Base-by-base conservation (phyloP, 2,797 vertebrate species). In the Danio kyathit region DNA sequence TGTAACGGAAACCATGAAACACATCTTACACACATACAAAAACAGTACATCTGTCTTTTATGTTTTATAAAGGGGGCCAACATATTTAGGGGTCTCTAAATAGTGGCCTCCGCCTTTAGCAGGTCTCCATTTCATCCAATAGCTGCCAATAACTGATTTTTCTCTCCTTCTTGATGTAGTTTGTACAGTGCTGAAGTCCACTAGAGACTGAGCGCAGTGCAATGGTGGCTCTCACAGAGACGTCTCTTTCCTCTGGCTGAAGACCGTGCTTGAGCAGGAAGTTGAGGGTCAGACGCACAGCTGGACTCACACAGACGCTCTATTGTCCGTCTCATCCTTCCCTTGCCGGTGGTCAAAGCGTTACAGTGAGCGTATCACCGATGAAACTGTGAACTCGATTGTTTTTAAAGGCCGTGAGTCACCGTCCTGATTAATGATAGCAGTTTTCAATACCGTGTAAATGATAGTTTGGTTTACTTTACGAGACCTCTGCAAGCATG, bases 241-340 rank as follows among this genome's bases (percentile, higher is more conserved):
- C 78, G 70, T 71, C 57, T 84, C 80, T 84, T 66, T 82, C 73
- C 46, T 56, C 76, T 87, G 85, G 75, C 81, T 69, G 86, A 89
- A 91, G 89, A 90, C 65, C 66, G 84, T 89, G 65, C 38, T 84
- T 77, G 82, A 82, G 70, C 88, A 81, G 90, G 87, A 93, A 89
- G 89, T 79, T 85, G 10, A 41, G 86, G 88, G 89, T 91, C 87
- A 88, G 82, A 80, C 65, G 40, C 81, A 89, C 86, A 84, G 76
- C 40, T 82, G 83, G 76, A 67, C 80, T 63, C 7, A 80, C 82
- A 88, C 54, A 63, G 63, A 87, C 78, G 77, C 76, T 71, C 84
- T 52, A 85, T 85, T 84, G 89, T 89, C 83, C 46, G 1, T 87
- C 84, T 89, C 89, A 74, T 90, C 88, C 85, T 71, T 81, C 85